A percentile compares a stretch with the other conserved stretches of the same genome.
Evolutionary conservation across 2,113 vertebrate genomes (phyloP).

Genomic region (Amia ocellicauda): DNA sequence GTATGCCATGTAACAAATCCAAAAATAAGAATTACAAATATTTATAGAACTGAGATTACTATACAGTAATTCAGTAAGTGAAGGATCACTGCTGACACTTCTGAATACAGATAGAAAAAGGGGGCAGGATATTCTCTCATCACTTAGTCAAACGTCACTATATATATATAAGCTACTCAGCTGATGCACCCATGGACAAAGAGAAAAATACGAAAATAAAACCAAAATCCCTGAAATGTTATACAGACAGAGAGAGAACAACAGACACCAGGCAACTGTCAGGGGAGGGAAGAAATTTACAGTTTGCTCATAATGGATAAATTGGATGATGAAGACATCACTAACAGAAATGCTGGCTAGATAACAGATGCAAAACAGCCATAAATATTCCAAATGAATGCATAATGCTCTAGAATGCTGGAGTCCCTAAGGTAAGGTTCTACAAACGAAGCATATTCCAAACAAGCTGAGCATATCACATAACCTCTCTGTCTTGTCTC

Average conservation of each 20-base stretch:
- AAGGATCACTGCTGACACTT: no score
- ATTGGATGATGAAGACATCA: slow-evolving; percentile 3
- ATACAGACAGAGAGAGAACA: not conserved
- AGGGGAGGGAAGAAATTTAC: not conserved
- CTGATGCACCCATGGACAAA: no score
- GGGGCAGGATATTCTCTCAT: no score
- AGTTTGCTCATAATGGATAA: not conserved
- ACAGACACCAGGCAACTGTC: not conserved
- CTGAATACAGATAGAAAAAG: no score
- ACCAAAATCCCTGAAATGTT: not conserved
- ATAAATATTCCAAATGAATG: not conserved
- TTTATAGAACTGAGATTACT: no score
- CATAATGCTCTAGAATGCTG: not conserved
- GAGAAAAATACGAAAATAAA: no score
- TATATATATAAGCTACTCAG: no score
- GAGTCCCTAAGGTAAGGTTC: slow-evolving; percentile 9
- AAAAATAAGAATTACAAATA: no score
- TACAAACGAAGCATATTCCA: slow-evolving; percentile 2
- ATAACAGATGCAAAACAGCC: slow-evolving; percentile 2
- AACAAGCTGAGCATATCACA: not conserved
- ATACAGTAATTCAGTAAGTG: no score
- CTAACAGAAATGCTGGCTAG: not conserved
- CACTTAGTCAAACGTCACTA: no score
- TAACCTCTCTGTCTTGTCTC: slow-evolving; percentile 10
- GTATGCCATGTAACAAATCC: no score